Conservation (phyloP, 2,797 vertebrate genomes). For the Xiphophorus birchmanni region DNA sequence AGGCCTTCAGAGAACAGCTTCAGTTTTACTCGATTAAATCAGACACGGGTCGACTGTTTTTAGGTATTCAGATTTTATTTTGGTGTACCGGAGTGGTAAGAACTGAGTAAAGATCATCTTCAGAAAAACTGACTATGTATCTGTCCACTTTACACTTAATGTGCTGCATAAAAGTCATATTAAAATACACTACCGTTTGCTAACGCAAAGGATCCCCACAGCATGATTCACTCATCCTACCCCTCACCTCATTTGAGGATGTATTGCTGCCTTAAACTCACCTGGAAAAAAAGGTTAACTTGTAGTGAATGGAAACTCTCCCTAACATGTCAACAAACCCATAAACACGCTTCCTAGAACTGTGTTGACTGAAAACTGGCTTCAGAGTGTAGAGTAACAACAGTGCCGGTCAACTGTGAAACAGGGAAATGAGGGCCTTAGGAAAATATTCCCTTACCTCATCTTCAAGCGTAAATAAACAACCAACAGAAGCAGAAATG, state of each 20-base stretch:
- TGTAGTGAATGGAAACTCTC: slow-evolving; percentile 58
- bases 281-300: slow-evolving; percentile 46
- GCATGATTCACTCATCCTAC: not conserved
- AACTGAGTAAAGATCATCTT: not conserved
- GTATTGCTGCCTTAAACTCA: slow-evolving; percentile 44
- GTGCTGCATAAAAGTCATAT: not conserved
- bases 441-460: slow-evolving; percentile 30
- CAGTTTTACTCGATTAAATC: not conserved
- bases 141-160: not conserved
- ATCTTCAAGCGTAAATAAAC: slow-evolving; percentile 12
- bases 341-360: slow-evolving; percentile 69
- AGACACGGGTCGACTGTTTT: not conserved
- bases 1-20: not conserved
- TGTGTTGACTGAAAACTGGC: slow-evolving; percentile 53
- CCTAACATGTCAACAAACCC: slow-evolving; percentile 66
- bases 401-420: slow-evolving; percentile 49
- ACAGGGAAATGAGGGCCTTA: slow-evolving; percentile 26
- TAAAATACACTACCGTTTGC: not conserved
- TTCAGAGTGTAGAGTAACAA: slow-evolving; percentile 48
- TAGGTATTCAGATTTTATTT: not conserved
- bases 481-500: slow-evolving; percentile 6
- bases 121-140: not conserved
- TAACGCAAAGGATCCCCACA: not conserved
- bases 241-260: not conserved
- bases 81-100: not conserved